phyloP scores from a whole-genome alignment of 2,888 invertebrate genomes.

The Halictus quadricinctus region DNA sequence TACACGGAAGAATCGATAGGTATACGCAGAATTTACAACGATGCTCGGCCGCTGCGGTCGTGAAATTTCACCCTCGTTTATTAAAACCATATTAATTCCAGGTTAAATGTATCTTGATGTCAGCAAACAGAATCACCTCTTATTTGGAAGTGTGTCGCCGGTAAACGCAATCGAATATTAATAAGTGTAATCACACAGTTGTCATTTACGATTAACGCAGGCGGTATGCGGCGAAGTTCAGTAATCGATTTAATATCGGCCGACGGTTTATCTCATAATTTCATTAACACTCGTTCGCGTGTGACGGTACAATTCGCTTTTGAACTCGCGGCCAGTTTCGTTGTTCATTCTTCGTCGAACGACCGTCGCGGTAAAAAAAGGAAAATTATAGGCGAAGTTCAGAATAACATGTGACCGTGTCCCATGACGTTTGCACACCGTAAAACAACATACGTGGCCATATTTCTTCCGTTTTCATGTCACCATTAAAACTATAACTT shows the following conservation, averaged over 20 bases:
- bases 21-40: slow-evolving; percentile 10
- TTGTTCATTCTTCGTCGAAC: slow-evolving; percentile 6
- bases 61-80: slow-evolving; percentile 40
- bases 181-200: slow-evolving; percentile 55
- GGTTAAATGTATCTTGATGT: slow-evolving; percentile 47
- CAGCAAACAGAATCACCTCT: slow-evolving; percentile 45
- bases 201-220: slow-evolving; percentile 52
- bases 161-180: slow-evolving; percentile 57
- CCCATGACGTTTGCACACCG: slow-evolving; percentile 5
- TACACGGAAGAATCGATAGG: slow-evolving; percentile 9
- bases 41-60: not conserved
- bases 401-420: not conserved
- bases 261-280: slow-evolving; percentile 53
- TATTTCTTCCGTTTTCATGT: slow-evolving; percentile 73
- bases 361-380: slow-evolving; percentile 11
- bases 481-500: slow-evolving; percentile 77
- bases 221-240: slow-evolving; percentile 43
- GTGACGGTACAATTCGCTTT: slow-evolving; percentile 26
- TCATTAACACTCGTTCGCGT: slow-evolving; percentile 45
- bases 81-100: slow-evolving; percentile 46
- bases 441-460: slow-evolving; percentile 28
- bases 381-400: slow-evolving; percentile 8
- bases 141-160: slow-evolving; percentile 46
- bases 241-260: slow-evolving; percentile 59
- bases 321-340: not conserved